These are phyloP conservation scores for Oreocharis arfaki DNA, from an alignment of 2,113 vertebrate genomes.

Conservation along the genomic window DNA sequence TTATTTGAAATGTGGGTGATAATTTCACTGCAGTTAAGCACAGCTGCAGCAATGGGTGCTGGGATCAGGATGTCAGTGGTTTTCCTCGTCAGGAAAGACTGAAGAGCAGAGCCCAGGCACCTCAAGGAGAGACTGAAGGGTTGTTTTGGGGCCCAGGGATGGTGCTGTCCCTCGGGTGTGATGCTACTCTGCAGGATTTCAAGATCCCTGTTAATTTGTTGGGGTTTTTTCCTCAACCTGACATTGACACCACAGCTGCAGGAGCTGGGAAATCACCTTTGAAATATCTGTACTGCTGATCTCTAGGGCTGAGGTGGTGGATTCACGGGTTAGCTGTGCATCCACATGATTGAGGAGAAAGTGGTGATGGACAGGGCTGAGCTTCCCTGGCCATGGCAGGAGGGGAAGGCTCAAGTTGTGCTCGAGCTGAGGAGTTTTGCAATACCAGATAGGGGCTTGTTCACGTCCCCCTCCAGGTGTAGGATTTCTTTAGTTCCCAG, in stretches of 20 bases:
- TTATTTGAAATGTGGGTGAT: background rate
- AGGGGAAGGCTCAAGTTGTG: background rate
- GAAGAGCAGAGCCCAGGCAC: background rate
- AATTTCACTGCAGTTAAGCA: background rate
- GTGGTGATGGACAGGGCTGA: background rate
- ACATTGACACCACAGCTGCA: background rate
- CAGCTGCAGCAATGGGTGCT: background rate
- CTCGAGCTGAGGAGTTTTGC: background rate
- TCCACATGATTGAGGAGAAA: background rate
- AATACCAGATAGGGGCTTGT: background rate
- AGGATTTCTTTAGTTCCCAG: background rate
- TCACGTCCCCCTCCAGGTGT: background rate
- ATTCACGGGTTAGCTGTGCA: background rate
- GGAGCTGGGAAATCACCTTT: background rate
- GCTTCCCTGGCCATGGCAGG: background rate
- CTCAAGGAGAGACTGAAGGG: background rate
- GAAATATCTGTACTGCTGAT: background rate
- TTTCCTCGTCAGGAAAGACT: background rate
- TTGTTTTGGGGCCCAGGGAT: background rate
- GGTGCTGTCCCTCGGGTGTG: background rate
- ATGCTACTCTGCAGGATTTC: background rate
- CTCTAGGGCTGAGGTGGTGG: background rate
- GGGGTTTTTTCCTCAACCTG: background rate
- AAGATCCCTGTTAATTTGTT: background rate
- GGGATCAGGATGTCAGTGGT: accelerated